phyloP scores from a whole-genome alignment of 1,140 invertebrate genomes.

The Saccostrea glomerata region DNA sequence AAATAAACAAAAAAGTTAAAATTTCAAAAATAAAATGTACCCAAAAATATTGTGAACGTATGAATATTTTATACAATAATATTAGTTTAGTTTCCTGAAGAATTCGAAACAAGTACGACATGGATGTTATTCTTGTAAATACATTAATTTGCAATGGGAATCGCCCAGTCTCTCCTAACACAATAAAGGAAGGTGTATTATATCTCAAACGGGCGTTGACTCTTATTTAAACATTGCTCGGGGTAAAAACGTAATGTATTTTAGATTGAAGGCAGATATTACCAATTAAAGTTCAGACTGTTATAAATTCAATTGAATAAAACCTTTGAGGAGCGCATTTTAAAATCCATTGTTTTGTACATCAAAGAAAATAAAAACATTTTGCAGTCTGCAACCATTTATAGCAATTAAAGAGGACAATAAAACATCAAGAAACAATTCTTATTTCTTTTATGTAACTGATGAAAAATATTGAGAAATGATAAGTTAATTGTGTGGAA shows the following conservation, averaged over 20 bases:
- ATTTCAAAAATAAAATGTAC: no score
- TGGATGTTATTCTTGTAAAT: no score
- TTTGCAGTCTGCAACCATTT: constrained; percentile 21
- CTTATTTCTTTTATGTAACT: constrained; percentile 10
- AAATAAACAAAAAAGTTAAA: no score
- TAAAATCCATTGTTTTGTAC: constrained; percentile 36
- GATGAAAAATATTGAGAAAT: constrained; percentile 25
- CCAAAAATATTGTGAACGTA: no score
- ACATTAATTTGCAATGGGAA: no score
- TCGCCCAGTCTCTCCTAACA: no score
- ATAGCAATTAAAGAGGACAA: background rate
- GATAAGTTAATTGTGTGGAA: constrained; percentile 25
- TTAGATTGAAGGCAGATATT: constrained; percentile 10
- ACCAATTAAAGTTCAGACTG: constrained; percentile 26
- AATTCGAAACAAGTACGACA: no score
- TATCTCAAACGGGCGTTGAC: background rate
- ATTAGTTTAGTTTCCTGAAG: no score
- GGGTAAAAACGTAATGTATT: background rate
- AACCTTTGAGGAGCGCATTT: constrained; percentile 28
- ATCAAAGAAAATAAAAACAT: constrained; percentile 18
- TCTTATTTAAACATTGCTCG: background rate
- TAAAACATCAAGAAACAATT: background rate
- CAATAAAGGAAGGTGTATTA: no score
- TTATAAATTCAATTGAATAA: constrained; percentile 31
- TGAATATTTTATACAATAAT: no score